phyloP scores from a whole-genome alignment of 2,113 vertebrate species.

The Albula glossodonta region DNA sequence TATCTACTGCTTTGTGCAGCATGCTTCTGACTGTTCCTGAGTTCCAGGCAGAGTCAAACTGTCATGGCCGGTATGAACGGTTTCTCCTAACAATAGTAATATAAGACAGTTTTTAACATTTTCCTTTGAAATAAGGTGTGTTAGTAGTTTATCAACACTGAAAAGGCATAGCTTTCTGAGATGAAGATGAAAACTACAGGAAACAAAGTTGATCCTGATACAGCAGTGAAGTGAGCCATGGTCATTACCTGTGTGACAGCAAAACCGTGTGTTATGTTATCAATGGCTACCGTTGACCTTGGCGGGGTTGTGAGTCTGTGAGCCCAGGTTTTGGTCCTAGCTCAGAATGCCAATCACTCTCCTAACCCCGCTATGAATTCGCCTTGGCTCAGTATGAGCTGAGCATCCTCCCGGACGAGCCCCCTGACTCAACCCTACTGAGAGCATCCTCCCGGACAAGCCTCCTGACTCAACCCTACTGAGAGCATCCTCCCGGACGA shows the following conservation, averaged over 20 bases:
- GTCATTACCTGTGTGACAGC: conserved; percentile 60
- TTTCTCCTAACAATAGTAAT: too few relatives aligned
- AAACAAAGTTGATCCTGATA: not conserved
- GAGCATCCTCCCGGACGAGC: not conserved
- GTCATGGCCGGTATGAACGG: too few relatives aligned
- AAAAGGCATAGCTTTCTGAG: too few relatives aligned
- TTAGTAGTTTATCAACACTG: not conserved
- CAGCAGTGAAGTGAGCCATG: conserved; percentile 23
- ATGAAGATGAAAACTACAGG: too few relatives aligned
- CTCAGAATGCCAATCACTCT: conserved; percentile 10
- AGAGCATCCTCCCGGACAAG: not conserved
- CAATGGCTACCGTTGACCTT: conserved; percentile 60
- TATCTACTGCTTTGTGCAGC: too few relatives aligned
- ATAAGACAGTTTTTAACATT: too few relatives aligned
- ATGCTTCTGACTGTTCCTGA: too few relatives aligned
- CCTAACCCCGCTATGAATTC: conserved; percentile 29
- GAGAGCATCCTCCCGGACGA: too few relatives aligned
- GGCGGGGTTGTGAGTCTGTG: conserved; percentile 35
- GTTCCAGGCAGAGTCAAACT: too few relatives aligned
- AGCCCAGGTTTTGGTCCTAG: conserved; percentile 24
- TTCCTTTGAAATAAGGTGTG: not conserved
- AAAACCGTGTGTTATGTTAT: conserved; percentile 55
- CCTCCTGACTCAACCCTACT: too few relatives aligned
- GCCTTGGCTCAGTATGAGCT: not conserved
- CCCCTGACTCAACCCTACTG: not conserved